Conservation (phyloP, 2,888 invertebrate genomes). For the Eurytoma adleriae region DNA sequence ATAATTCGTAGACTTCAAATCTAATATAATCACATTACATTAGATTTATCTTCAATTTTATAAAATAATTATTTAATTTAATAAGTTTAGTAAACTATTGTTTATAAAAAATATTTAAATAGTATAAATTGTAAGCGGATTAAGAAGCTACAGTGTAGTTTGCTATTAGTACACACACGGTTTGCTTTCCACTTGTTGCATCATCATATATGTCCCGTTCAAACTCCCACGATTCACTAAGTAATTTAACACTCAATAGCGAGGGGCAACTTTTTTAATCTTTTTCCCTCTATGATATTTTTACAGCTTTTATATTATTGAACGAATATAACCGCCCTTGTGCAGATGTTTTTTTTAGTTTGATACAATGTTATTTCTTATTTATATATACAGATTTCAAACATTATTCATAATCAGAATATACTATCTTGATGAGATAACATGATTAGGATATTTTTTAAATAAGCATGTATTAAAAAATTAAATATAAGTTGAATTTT, state of each 20-base stretch:
- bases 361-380: too few relatives aligned
- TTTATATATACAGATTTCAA: too few relatives aligned
- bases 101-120: background rate
- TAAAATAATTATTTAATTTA: background rate
- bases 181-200: conserved; percentile 49
- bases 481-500: too few relatives aligned
- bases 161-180: background rate
- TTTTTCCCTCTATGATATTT: background rate
- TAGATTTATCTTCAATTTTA: background rate
- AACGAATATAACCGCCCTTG: too few relatives aligned
- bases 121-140: background rate
- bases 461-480: too few relatives aligned
- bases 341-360: too few relatives aligned
- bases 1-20: too few relatives aligned
- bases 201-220: background rate
- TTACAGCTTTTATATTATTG: conserved; percentile 3
- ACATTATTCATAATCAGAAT: too few relatives aligned
- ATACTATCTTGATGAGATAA: too few relatives aligned
- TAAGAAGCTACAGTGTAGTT: background rate
- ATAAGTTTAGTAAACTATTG: background rate
- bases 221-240: background rate
- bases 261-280: background rate
- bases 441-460: too few relatives aligned
- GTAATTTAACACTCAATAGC: conserved; percentile 23
- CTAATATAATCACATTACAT: too few relatives aligned